Evolutionary conservation across 2,888 invertebrate species (phyloP), one percentile per base, ranked within the genome.

Genomic region (Cataglyphis altisquamis): DNA sequence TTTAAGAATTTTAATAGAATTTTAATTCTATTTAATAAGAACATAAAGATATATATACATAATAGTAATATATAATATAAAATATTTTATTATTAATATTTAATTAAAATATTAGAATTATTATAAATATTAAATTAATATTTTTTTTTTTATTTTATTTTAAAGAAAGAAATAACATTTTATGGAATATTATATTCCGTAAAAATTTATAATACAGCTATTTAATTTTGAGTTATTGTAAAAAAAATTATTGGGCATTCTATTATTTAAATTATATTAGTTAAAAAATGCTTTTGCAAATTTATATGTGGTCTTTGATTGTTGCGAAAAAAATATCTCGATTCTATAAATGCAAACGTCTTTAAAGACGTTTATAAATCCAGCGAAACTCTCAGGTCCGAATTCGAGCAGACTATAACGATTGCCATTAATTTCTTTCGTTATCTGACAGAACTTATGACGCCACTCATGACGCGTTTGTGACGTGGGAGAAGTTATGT

Each of bases 341-440:
- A 25, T 64, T 39, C 25, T 9, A 55, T 18, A 64, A 64, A 15
- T 18, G 1, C 10, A 18, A 1, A 63, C 12, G 45, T 4, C 32
- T 63, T 32, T 29, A 2, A 9, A 21, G 39, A 15, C 21, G 21
- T 9, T 25, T 12, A 3, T 55, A 80, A 36, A 32, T 70, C 45
- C 36, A 32, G 32, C 57, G 45, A 18, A 41, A 21, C 68, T 21
- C 36, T 29, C 25, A 18, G 0, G 12, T 36, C 12, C 62, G 70
- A 68, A 70, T 48, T 68, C 48, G 70, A 36, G 25, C 21, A 41
- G 57, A 21, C 39, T 39, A 18, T 67, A 77, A 67, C 77, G 67
- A 29, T 78, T 18, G 78, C 45, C 10, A 32, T 66, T 66, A 78
- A 55, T 78, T 48, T 41, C 32, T 32, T 78, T 45, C 15, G 41